Percentiles rank a stretch among this genome's conserved stretches.
Evolutionary conservation across 2,888 invertebrate genomes (phyloP).

Genomic region (Cryptocheilus praepositus): DNA sequence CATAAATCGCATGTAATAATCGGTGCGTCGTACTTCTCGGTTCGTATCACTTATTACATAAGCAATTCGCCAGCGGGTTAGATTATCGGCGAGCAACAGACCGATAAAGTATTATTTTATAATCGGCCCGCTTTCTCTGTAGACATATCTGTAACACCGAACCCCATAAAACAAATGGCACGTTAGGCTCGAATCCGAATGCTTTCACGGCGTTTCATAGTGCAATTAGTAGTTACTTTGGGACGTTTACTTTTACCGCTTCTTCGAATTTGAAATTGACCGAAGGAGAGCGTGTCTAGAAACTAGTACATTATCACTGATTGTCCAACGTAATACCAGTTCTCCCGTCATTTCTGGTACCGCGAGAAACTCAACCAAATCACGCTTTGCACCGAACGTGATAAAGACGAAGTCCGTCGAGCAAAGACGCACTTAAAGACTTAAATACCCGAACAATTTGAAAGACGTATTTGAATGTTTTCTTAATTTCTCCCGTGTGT

Average conservation of each 20-base stretch:
- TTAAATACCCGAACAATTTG: too few relatives aligned
- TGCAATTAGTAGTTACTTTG: slow-evolving; percentile 14
- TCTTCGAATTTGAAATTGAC: too few relatives aligned
- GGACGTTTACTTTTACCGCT: not conserved
- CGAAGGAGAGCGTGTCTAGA: too few relatives aligned
- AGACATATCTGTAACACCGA: not conserved
- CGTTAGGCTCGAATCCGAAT: slow-evolving; percentile 6
- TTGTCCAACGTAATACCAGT: too few relatives aligned
- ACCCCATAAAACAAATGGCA: slow-evolving; percentile 13
- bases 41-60: slow-evolving; percentile 18
- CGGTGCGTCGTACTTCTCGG: not conserved
- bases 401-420: too few relatives aligned
- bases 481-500: too few relatives aligned
- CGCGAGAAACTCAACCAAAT: too few relatives aligned
- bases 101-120: slow-evolving; percentile 28
- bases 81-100: slow-evolving; percentile 12
- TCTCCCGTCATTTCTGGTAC: too few relatives aligned
- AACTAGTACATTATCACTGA: too few relatives aligned
- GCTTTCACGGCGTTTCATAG: not conserved
- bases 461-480: too few relatives aligned
- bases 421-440: too few relatives aligned
- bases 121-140: slow-evolving; percentile 10
- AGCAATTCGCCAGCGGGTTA: slow-evolving; percentile 15
- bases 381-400: too few relatives aligned
- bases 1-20: slow-evolving; percentile 28